Evolutionary conservation across 2,113 vertebrate genomes (phyloP), one percentile per base, ranked within the genome.

Genomic region (Merops nubicus): DNA sequence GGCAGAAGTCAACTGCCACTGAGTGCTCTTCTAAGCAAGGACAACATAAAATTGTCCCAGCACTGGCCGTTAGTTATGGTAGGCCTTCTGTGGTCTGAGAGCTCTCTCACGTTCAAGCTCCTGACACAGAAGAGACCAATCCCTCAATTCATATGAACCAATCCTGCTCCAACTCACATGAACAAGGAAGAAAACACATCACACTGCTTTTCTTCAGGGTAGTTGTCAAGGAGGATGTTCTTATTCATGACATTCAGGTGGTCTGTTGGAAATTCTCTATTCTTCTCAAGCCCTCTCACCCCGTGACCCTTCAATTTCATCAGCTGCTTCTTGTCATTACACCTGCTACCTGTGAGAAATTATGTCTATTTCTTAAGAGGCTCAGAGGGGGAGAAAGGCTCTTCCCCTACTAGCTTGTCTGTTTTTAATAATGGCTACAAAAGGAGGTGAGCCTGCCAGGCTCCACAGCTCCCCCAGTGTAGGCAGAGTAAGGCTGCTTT

Each of bases 401-500:
- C 25, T 51, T 73, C 3, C 7, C 4, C 34, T 54, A 33, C 14
- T 34, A 40, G 5, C 14, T 43, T 88, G 28, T 6, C 20, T 51
- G 59, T 47, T 86, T 69, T 50, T 60, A 3, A 3, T 28, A 14
- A 28, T 70, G 16, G 5, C 9, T 6, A 26, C 2, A 59, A 33
- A 7, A 13, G 21, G 20, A 63, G 38, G 16, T 12, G 33, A 1
- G 93, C 57, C 17, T 88, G 15, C 17, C 8, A 42, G 23, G 5
- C 29, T 76, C 9, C 23, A 25, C 2, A 12, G 5, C 11, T 72
- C 26, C 9, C 31, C 5, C 12, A 26, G 1, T 3, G 8, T 19
- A 65, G 63, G 25, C 15, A 54, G 12, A 36, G 2, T 14, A 7
- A 72, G 19, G 21, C 3, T 54, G 33, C 15, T 87, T 83, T 73